Conservation (phyloP, 2,888 invertebrate species). For the Acleris emargana region DNA sequence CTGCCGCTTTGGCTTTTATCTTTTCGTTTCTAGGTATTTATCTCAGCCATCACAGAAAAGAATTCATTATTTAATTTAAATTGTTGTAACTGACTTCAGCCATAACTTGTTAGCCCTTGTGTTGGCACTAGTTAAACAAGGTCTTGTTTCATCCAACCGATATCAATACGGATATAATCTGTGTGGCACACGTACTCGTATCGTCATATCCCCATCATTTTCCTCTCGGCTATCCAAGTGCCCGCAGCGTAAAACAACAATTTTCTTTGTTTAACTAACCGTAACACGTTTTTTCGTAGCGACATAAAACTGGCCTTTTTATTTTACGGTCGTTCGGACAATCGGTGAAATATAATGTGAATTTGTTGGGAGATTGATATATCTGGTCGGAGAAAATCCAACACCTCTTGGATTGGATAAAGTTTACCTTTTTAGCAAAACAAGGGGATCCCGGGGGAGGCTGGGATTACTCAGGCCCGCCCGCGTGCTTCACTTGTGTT, state of each 20-base stretch:
- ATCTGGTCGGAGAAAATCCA: constrained; percentile 58
- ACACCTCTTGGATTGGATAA: constrained; percentile 65
- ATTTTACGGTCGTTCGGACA: constrained; percentile 60
- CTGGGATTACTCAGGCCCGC: constrained; percentile 54
- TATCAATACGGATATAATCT: constrained; percentile 4
- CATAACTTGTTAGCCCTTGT: constrained; percentile 19
- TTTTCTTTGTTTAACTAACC: constrained; percentile 75
- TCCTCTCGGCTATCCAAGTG: constrained; percentile 12
- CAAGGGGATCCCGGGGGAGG: constrained; percentile 54
- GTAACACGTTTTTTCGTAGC: constrained; percentile 58
- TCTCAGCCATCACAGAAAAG: constrained; percentile 51
- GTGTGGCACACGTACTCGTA: constrained; percentile 11
- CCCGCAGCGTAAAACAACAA: constrained; percentile 53
- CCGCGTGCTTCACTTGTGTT: constrained; percentile 50
- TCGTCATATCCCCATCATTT: constrained; percentile 19
- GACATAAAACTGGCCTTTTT: constrained; percentile 71
- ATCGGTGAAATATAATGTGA: constrained; percentile 68
- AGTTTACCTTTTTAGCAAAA: constrained; percentile 69
- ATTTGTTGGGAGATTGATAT: constrained; percentile 57
- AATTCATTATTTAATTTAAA: constrained; percentile 50
- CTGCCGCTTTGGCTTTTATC: constrained; percentile 54
- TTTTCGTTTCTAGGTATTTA: constrained; percentile 55
- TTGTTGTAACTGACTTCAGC: constrained; percentile 38
- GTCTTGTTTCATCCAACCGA: not conserved
- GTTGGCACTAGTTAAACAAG: constrained; percentile 8